A percentile compares a stretch with the other conserved stretches of the same genome.
Evolutionary conservation across 2,888 invertebrate species (phyloP).

Genomic region (Athrips mouffetella): DNA sequence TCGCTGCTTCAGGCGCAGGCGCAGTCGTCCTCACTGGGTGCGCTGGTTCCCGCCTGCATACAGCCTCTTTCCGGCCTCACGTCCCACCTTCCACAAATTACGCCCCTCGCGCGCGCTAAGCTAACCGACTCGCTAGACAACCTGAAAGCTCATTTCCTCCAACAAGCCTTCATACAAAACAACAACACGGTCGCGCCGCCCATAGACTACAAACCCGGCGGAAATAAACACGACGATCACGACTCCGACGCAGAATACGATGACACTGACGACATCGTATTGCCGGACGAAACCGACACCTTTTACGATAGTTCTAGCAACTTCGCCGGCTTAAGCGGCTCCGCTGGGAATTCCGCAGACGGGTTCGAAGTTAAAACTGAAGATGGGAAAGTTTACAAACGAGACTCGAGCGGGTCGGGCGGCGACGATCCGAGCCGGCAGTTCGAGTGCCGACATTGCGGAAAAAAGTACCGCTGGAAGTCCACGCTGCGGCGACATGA

Average conservation of each 20-base stretch:
- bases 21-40: slow-evolving; percentile 31
- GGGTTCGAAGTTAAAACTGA: slow-evolving; percentile 41
- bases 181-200: slow-evolving; percentile 44
- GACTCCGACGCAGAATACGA: slow-evolving; percentile 73
- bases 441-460: slow-evolving; percentile 90
- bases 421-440: slow-evolving; percentile 79
- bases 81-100: too few relatives aligned
- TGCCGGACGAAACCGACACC: slow-evolving; percentile 63
- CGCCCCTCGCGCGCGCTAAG: too few relatives aligned
- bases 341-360: slow-evolving; percentile 24
- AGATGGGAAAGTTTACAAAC: slow-evolving; percentile 51
- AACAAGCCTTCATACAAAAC: slow-evolving; percentile 62
- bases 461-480: slow-evolving; percentile 92
- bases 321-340: slow-evolving; percentile 16
- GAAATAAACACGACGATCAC: slow-evolving; percentile 63
- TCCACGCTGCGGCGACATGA: slow-evolving; percentile 89
- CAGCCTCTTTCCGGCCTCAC: slow-evolving; percentile 33
- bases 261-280: slow-evolving; percentile 73
- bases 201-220: slow-evolving; percentile 42
- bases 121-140: slow-evolving; percentile 41
- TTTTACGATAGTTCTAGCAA: slow-evolving; percentile 38
- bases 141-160: slow-evolving; percentile 57
- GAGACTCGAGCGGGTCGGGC: slow-evolving; percentile 57
- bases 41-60: slow-evolving; percentile 46
- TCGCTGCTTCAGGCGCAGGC: slow-evolving; percentile 64